Conservation (phyloP, 2,113 vertebrate genomes). For the Crypturellus undulatus region DNA sequence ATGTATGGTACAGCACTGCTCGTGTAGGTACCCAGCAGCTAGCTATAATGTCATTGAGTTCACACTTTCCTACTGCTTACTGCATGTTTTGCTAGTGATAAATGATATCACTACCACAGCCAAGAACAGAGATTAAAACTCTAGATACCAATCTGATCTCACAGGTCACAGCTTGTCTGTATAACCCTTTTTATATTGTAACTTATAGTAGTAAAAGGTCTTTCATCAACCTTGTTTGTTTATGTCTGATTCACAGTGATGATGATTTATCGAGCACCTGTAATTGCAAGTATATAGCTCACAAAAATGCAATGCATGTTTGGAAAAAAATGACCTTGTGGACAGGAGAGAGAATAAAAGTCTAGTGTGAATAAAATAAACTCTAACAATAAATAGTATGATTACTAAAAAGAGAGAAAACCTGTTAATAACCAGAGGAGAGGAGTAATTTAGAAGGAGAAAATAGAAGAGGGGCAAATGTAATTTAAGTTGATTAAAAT, state of each 20-base stretch:
- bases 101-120: conserved; percentile 11
- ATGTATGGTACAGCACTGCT: background rate
- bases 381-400: background rate
- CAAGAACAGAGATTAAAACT: conserved; percentile 41
- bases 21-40: background rate
- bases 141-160: conserved; percentile 38
- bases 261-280: conserved; percentile 39
- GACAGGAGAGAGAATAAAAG: background rate
- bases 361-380: background rate
- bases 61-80: background rate
- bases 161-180: conserved; percentile 49
- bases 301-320: background rate
- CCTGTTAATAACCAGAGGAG: background rate
- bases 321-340: conserved; percentile 25
- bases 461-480: background rate
- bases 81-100: conserved; percentile 33
- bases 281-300: conserved; percentile 21
- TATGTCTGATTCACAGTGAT: conserved; percentile 21
- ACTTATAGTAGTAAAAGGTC: conserved; percentile 35
- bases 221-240: conserved; percentile 57
- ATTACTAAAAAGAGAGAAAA: background rate
- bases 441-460: background rate
- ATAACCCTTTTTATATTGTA: background rate
- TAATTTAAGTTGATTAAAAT: background rate
- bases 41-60: conserved; percentile 7